Evolutionary conservation across 2,113 vertebrate genomes (phyloP), one percentile per base, ranked within the genome.

Genomic region (Craseonycteris thonglongyai): DNA sequence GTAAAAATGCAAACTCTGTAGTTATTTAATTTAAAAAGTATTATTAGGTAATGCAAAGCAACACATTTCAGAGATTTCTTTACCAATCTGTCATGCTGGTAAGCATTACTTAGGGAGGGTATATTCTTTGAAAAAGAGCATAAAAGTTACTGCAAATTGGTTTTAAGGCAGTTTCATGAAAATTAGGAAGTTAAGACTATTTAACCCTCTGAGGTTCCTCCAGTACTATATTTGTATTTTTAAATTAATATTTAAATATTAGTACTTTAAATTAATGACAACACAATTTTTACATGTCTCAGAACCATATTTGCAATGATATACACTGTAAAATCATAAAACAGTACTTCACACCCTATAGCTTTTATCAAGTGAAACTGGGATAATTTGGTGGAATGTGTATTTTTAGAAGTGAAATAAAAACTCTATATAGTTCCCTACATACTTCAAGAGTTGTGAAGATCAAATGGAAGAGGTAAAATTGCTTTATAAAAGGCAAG

Each of bases 51-150:
- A 80, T 54, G n/a, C 40, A 86, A 85, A 81, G 45, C 66, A 93
- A 74, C 47, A 72, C 8, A 47, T 59, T 38, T 87, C 71, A 66
- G 5, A 26, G 49, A 56, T 22, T 78, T 84, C 51, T 83, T 75
- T 33, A 69, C 51, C 40, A n/a, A 49, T 78, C 3, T 83, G 35
- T 54, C 30, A 69, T 18, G 33, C 45, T 69, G 68, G 18, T 30
- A 61, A 66, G 30, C 42, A 33, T 84, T 76, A 56, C 35, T 79
- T 24, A 75, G 30, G 15, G 13, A 92, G 35, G 1, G 9, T 28
- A 66, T 76, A 49, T 88, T 78, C 72, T 94, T 74, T 96, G 56
- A 66, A 95, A 78, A 90, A n/a, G 63, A 66, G 51, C n/a, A 93
- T 42, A 75, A 93, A 85, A 69, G 12, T 85, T 69, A 61, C 12